Conservation (phyloP, 2,888 invertebrate genomes). For the Agonopterix subpropinquella region DNA sequence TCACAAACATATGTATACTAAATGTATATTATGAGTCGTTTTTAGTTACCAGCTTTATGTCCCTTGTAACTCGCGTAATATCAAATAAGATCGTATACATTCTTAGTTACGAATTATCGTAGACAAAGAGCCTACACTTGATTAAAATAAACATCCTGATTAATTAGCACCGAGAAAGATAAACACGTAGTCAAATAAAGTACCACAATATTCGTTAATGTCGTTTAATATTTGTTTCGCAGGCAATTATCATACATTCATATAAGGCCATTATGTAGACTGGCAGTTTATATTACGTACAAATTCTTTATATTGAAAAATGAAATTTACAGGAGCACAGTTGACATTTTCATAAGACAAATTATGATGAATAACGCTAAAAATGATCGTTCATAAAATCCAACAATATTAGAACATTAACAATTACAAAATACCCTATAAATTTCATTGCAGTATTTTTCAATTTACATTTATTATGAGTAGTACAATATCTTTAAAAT, state of each 20-base stretch:
- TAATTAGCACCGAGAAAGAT: too few relatives aligned
- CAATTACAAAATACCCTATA: slow-evolving; percentile 58
- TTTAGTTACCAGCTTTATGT: too few relatives aligned
- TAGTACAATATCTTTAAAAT: slow-evolving; percentile 13
- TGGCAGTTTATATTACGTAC: slow-evolving; percentile 21
- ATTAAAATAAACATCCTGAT: too few relatives aligned
- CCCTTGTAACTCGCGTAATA: too few relatives aligned
- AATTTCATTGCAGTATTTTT: slow-evolving; percentile 31
- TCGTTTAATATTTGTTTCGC: slow-evolving; percentile 58
- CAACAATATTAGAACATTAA: slow-evolving; percentile 67
- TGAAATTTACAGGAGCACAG: not conserved
- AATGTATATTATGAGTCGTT: too few relatives aligned
- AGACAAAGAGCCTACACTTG: too few relatives aligned
- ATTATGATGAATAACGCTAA: slow-evolving; percentile 26
- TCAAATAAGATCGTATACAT: too few relatives aligned
- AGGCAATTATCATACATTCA: slow-evolving; percentile 62
- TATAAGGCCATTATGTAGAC: slow-evolving; percentile 51
- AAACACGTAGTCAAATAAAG: slow-evolving; percentile 1
- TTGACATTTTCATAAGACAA: slow-evolving; percentile 15
- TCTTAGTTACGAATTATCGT: too few relatives aligned
- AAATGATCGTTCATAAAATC: slow-evolving; percentile 59
- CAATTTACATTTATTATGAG: slow-evolving; percentile 33
- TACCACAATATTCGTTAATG: slow-evolving; percentile 18
- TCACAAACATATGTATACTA: too few relatives aligned
- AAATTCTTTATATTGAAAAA: not conserved